Evolutionary conservation across 2,797 vertebrate genomes (phyloP), one percentile per base, ranked within the genome.

Genomic region (Smutsia temminckii): DNA sequence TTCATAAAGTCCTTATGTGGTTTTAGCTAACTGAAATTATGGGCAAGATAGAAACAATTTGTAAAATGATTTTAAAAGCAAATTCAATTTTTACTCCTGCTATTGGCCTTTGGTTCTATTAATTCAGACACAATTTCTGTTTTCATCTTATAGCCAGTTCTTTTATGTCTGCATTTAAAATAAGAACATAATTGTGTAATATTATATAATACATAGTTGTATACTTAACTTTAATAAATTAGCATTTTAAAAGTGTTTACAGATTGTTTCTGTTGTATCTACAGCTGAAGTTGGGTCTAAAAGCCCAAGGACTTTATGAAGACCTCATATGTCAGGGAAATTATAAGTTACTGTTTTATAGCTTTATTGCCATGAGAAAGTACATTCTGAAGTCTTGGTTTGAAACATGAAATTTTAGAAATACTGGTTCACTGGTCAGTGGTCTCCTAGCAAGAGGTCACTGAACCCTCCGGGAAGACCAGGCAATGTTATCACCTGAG

Each of bases 21-120:
- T 93, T 97, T 96, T 95, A 85, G 91, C n/a, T 90, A 89, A 92
- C 51, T 74, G 34, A 87, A 89, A 86, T 95, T 95, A 95, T 71
- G n/a, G 68, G 37, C 57, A 91, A 68, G 57, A 63, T 59, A 83
- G 93, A 97, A 96, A 91, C 16, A 92, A 89, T 92, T 86, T 51
- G 42, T 96, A 40, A 95, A 96, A 84, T 95, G 40, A 80, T 80
- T 90, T 96, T 80, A 91, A 92, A 93, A 59, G 46, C 57, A 93
- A 89, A 80, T 84, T 93, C 91, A 91, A 83, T 89, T 86, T 93
- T 96, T 84, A 84, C 2, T 96, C 37, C 63, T 92, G 6, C 55
- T 64, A 16, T 84, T 21, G 68, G 29, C 83, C 27, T 84, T 95
- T 46, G 12, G 37, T 34, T 89, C 63, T 89, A 2, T 90, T 66